Conservation (phyloP, 2,888 invertebrate genomes). For the Habroteleia sp. region DNA sequence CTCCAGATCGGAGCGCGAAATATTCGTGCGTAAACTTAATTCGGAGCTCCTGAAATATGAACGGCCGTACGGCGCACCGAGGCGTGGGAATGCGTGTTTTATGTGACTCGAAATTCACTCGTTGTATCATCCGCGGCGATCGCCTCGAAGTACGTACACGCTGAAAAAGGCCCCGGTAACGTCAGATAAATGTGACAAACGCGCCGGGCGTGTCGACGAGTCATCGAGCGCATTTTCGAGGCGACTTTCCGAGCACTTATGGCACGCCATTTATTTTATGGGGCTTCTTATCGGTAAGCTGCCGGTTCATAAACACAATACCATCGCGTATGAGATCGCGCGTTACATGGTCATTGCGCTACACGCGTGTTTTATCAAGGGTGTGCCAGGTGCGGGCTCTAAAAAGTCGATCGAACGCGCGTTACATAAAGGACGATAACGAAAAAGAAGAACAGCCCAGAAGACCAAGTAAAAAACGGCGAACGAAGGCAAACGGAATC, state of each 20-base stretch:
- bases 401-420: conserved; percentile 39
- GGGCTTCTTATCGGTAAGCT: conserved; percentile 71
- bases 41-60: conserved; percentile 33
- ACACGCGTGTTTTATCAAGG: conserved; percentile 57
- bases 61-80: conserved; percentile 43
- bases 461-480: background rate
- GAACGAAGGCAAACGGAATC: conserved; percentile 3
- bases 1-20: conserved; percentile 20
- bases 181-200: conserved; percentile 62
- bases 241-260: conserved; percentile 61
- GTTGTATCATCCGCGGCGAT: conserved; percentile 32
- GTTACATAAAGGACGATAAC: conserved; percentile 21
- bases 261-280: conserved; percentile 68
- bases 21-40: conserved; percentile 43
- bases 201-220: conserved; percentile 59
- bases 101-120: conserved; percentile 61
- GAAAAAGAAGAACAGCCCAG: conserved; percentile 2
- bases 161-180: conserved; percentile 30
- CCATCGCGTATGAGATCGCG: conserved; percentile 56
- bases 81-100: conserved; percentile 65
- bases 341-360: conserved; percentile 62
- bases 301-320: conserved; percentile 75
- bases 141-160: conserved; percentile 15
- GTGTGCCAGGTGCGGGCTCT: conserved; percentile 49
- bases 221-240: conserved; percentile 57